phyloP scores from a whole-genome alignment of 1,140 invertebrate genomes.

The Drosophila pallidifrons region DNA sequence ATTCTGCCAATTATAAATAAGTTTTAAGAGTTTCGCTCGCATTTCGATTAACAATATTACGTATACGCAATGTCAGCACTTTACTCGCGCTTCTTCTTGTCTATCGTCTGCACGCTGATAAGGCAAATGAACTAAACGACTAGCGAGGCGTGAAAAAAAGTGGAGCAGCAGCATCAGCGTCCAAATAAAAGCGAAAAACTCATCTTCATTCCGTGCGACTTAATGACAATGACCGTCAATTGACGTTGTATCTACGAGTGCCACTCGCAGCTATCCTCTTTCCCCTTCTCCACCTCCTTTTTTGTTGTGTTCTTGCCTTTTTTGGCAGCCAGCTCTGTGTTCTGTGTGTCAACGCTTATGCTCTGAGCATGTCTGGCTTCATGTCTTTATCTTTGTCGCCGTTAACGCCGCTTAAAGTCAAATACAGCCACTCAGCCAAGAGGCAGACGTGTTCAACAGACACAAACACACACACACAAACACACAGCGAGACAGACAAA shows the following conservation, averaged over 20 bases:
- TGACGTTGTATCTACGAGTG: slow-evolving; percentile 58
- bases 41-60: slow-evolving; percentile 1
- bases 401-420: slow-evolving; percentile 79
- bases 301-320: not conserved
- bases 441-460: slow-evolving; percentile 68
- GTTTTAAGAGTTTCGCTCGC: not conserved
- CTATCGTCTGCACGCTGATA: slow-evolving; percentile 18
- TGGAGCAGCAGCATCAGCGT: slow-evolving; percentile 3
- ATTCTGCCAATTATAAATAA: not conserved
- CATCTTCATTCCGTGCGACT: slow-evolving; percentile 72
- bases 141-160: slow-evolving; percentile 46
- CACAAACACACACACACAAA: slow-evolving; percentile 40
- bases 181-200: slow-evolving; percentile 64
- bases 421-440: slow-evolving; percentile 73
- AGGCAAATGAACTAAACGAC: slow-evolving; percentile 59
- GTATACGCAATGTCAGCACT: slow-evolving; percentile 19
- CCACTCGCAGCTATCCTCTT: slow-evolving; percentile 2
- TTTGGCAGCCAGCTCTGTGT: not conserved
- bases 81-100: not conserved
- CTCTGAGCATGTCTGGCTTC: slow-evolving; percentile 65
- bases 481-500: not conserved
- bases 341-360: slow-evolving; percentile 15
- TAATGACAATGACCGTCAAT: slow-evolving; percentile 81
- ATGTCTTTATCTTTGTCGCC: slow-evolving; percentile 78
- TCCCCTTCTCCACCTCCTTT: not conserved